Base-by-base conservation (phyloP, 2,797 vertebrate species). In the Limnodromus scolopaceus region DNA sequence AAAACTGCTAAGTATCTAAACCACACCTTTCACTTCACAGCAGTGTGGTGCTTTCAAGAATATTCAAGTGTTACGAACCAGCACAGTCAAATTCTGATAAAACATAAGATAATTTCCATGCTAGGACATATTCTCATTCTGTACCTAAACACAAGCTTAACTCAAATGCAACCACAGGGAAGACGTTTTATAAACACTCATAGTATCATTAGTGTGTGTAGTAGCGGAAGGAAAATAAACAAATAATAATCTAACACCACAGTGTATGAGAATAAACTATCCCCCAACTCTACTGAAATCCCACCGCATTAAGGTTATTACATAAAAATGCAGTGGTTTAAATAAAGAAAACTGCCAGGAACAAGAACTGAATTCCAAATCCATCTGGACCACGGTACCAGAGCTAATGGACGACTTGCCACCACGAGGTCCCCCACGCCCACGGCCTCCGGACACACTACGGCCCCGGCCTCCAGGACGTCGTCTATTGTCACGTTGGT, bases 401-500 rank as follows among this genome's bases (percentile, higher is more conserved):
- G 98, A 99, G 97, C 98, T 99, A 97, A 99, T 99, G 93, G 99
- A 99, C 54, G 98, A 98, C 96, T 98, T 98, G 88, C 98, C 97
- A 95, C 98, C 99, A 96, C 99, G 98, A 75, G 99, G 98, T 58
- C 98, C 98, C 91, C 99, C 99, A 24, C 99, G 98, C 65, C 99
- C 99, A 78, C 99, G 98, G 49, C 98, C 98, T 89, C 99, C 98
- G 14, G 98, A 98, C n/a, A 99, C 98, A 57, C 99, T 99, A 34
- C 99, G 97, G 9, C 99, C 99, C 95, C 99, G 98, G 71, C 98
- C 98, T 96, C 98, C 99, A 83, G 95, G 98, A 95, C 97, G 99
- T 97, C 98, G 99, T 95, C 97, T 97, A 97, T 96, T 99, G 98
- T 97, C 99, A 93, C 87, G 97, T 38, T 96, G 98, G 83, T 98